Evolutionary conservation across 2,113 vertebrate genomes (phyloP).

Genomic region (Pipa parva): DNA sequence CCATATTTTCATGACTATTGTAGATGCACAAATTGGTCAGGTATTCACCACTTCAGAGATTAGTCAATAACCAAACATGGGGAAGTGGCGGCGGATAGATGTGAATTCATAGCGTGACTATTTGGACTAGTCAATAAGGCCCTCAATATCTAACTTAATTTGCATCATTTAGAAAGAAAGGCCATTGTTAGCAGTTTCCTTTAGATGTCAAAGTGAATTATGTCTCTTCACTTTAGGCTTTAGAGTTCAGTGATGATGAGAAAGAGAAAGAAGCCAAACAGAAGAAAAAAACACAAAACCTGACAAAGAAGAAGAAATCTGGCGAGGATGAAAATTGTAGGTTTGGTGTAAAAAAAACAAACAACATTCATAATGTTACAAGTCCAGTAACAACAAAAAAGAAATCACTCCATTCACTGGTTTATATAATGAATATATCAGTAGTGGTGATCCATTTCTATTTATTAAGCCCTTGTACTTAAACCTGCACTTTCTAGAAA

Average conservation of each 20-base stretch:
- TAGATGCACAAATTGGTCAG: too few species aligned
- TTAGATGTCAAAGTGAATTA: too few species aligned
- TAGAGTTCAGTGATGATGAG: conserved; percentile 96
- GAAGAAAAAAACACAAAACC: conserved; percentile 64
- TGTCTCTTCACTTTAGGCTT: conserved; percentile 60
- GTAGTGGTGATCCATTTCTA: too few species aligned
- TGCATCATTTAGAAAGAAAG: conserved; percentile 2
- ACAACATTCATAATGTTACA: too few species aligned
- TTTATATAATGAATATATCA: background rate
- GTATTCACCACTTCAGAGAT: too few species aligned
- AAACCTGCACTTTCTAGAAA: too few species aligned
- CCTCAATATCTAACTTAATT: background rate
- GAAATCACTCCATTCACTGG: background rate
- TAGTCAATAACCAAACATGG: background rate
- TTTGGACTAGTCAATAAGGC: too few species aligned
- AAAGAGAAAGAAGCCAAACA: conserved; percentile 79
- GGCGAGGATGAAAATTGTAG: conserved; percentile 54
- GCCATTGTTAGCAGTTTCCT: background rate
- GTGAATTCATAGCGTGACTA: background rate
- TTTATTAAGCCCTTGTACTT: too few species aligned
- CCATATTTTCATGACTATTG: too few species aligned
- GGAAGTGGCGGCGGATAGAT: too few species aligned
- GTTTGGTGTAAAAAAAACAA: too few species aligned
- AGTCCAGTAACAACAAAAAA: too few species aligned
- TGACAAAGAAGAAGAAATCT: conserved; percentile 59